These are phyloP conservation scores for Tetropium fuscum DNA, from an alignment of 2,888 invertebrate species.

Conservation along the genomic window DNA sequence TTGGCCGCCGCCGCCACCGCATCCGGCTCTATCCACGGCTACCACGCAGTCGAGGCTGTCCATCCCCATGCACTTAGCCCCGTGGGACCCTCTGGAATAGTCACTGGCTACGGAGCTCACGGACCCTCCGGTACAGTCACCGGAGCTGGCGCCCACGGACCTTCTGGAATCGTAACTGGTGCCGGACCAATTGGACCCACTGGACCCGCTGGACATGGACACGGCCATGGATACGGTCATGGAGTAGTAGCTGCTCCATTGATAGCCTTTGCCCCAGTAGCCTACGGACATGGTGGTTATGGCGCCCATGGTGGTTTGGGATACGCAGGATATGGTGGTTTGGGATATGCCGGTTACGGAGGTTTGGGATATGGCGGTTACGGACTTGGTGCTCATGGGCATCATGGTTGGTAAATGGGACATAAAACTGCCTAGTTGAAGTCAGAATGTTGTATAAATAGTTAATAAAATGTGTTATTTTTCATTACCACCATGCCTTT, in stretches of 20 bases:
- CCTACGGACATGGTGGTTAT: conserved; percentile 2
- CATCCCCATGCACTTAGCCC: conserved; percentile 29
- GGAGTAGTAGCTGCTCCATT: too few species aligned
- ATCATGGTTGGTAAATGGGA: too few species aligned
- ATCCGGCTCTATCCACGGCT: conserved; percentile 33
- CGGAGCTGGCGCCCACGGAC: conserved; percentile 36
- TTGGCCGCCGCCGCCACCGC: conserved; percentile 34
- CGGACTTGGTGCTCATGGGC: too few species aligned
- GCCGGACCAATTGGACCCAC: conserved; percentile 35
- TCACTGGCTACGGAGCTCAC: conserved; percentile 40
- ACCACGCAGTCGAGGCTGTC: conserved; percentile 24
- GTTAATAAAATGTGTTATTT: too few species aligned
- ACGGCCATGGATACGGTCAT: conserved; percentile 17
- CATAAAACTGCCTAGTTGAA: too few species aligned
- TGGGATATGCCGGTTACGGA: not conserved
- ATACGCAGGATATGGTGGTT: conserved; percentile 19
- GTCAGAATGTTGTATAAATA: too few species aligned
- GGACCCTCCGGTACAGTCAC: conserved; percentile 31
- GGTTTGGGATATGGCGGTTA: not conserved
- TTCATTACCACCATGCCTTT: too few species aligned
- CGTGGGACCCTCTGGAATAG: conserved; percentile 38
- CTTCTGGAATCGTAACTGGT: conserved; percentile 36
- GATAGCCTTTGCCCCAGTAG: too few species aligned
- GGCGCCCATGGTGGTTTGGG: too few species aligned
- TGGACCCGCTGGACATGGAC: conserved; percentile 39